Percentiles rank a stretch among this genome's conserved stretches.
These are phyloP conservation scores for Pyrgus malvae DNA, from an alignment of 2,888 invertebrate species.

Conservation along the genomic window DNA sequence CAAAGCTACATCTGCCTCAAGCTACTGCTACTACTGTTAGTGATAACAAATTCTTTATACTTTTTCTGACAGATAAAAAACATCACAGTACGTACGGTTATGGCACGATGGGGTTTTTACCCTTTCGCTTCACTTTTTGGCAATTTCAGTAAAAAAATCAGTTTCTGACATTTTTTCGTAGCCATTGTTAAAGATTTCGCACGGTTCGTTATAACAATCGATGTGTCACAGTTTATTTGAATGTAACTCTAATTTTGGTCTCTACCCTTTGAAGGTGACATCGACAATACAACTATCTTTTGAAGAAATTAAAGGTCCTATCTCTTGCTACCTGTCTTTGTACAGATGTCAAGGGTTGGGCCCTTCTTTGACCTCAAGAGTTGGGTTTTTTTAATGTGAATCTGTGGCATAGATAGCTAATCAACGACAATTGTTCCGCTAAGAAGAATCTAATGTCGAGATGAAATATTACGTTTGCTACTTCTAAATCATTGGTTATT, in stretches of 20 bases:
- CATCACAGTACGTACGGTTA: too few species aligned
- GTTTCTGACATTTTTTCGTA: constrained; percentile 42
- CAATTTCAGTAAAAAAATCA: constrained; percentile 34
- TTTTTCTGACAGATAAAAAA: too few species aligned
- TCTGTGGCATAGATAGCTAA: constrained; percentile 50
- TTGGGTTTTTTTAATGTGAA: constrained; percentile 57
- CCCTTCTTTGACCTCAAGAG: constrained; percentile 59
- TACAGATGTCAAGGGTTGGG: constrained; percentile 62
- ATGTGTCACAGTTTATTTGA: constrained; percentile 65
- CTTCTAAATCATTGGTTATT: background rate
- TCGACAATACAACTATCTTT: constrained; percentile 56
- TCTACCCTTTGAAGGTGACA: constrained; percentile 62
- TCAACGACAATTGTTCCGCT: constrained; percentile 46
- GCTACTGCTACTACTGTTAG: too few species aligned
- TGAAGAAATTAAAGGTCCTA: constrained; percentile 46
- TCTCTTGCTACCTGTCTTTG: constrained; percentile 61
- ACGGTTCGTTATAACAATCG: constrained; percentile 69
- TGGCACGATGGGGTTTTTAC: constrained; percentile 30
- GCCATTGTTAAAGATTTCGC: constrained; percentile 69
- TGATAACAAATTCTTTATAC: too few species aligned
- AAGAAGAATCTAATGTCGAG: background rate
- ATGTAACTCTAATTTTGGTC: constrained; percentile 73
- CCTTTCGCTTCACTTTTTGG: constrained; percentile 48
- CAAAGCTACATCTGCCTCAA: too few species aligned
- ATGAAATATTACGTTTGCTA: background rate